These are phyloP conservation scores for Muschampia staudingeri DNA, from an alignment of 2,888 invertebrate species.

Conservation along the genomic window DNA sequence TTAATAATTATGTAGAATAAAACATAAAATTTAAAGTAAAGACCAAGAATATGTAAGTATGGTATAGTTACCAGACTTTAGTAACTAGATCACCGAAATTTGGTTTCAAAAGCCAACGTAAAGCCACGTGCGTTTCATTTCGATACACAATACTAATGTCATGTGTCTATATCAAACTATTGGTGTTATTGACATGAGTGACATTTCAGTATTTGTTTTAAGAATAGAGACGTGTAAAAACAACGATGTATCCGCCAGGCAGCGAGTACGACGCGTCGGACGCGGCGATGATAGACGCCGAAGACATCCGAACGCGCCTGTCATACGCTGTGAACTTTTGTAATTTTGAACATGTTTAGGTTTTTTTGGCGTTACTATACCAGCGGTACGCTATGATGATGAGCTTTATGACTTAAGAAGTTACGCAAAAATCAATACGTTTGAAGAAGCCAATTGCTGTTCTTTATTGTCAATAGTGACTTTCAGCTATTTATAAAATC, in stretches of 20 bases:
- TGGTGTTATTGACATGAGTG: conserved; percentile 42
- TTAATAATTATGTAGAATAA: too few relatives aligned
- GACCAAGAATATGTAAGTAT: too few relatives aligned
- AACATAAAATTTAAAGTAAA: too few relatives aligned
- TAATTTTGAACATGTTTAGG: neutral
- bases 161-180: neutral
- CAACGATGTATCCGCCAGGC: conserved; percentile 74
- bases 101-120: neutral
- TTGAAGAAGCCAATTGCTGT: too few relatives aligned
- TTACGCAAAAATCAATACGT: too few relatives aligned
- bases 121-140: neutral
- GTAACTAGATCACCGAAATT: neutral
- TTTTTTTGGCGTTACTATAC: neutral
- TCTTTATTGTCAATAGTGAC: too few relatives aligned
- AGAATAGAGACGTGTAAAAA: conserved; percentile 44
- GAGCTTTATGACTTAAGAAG: too few relatives aligned
- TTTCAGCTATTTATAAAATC: too few relatives aligned
- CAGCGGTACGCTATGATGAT: too few relatives aligned
- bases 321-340: conserved; percentile 40
- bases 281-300: conserved; percentile 79
- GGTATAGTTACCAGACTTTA: too few relatives aligned
- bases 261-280: conserved; percentile 63
- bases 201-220: conserved; percentile 41
- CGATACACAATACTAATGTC: neutral
- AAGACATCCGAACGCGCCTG: conserved; percentile 71